Evolutionary conservation across 2,888 invertebrate species (phyloP).

Genomic region (Tryphoninae sp.): DNA sequence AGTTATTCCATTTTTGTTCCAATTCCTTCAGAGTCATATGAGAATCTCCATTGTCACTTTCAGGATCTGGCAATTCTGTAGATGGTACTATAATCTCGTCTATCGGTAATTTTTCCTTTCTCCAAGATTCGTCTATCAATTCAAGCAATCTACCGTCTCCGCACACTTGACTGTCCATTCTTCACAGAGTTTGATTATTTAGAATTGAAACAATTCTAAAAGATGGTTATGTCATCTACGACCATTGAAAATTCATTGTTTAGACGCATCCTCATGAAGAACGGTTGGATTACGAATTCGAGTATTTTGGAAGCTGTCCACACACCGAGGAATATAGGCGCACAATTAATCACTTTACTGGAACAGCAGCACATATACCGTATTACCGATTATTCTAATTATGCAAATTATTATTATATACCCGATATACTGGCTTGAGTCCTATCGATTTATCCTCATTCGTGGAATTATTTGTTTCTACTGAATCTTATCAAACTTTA

Average conservation of each 20-base stretch:
- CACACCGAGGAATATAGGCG: not conserved
- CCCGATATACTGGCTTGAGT: not conserved
- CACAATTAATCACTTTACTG: not conserved
- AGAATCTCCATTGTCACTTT: slow-evolving; percentile 95
- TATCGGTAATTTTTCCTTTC: slow-evolving; percentile 90
- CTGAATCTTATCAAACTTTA: not conserved
- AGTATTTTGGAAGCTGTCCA: not conserved
- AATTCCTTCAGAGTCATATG: slow-evolving; percentile 94
- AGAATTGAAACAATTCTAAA: slow-evolving; percentile 36
- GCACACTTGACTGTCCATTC: slow-evolving; percentile 90
- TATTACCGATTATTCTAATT: not conserved
- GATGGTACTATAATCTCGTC: slow-evolving; percentile 94
- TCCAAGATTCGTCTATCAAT: slow-evolving; percentile 93
- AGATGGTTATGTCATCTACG: not conserved
- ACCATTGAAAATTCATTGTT: not conserved
- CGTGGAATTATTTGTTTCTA: not conserved
- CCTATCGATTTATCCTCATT: not conserved
- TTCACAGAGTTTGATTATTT: not conserved
- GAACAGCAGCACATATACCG: not conserved
- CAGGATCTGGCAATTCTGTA: slow-evolving; percentile 95
- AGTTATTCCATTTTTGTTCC: slow-evolving; percentile 86
- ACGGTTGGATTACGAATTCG: not conserved
- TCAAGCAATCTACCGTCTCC: slow-evolving; percentile 90
- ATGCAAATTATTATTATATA: not conserved
- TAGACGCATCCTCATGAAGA: not conserved